Evolutionary conservation across 2,797 vertebrate species (phyloP), one percentile per base, ranked within the genome.

Genomic region (Prionace glauca): DNA sequence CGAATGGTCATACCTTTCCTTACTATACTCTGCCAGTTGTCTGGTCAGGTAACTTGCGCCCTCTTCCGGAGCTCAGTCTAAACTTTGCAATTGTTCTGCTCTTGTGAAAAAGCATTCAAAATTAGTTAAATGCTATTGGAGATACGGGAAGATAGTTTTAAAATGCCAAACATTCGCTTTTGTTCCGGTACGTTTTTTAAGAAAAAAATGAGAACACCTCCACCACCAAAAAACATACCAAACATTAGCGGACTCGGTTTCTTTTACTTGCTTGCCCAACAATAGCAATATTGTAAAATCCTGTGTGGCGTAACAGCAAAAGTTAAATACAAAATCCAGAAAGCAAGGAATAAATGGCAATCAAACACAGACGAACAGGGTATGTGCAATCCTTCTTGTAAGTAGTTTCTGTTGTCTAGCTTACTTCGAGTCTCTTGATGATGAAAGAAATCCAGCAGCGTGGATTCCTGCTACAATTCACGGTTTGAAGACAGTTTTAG

Each of bases 1-100:
- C 72, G 67, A 93, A 90, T 92, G 32, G n/a, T 92, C 62, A 60
- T 67, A n/a, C 90, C 90, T 92, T 67, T 92, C 62, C 62, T 7
- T 36, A 24, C 18, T 92, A 24, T 26, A 93, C 65, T 1, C 11
- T 94, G 69, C 5, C 93, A 56, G 41, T 72, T 72, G 71, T 72
- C 69, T 94, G 93, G 4, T 29, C 93, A 74, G 69, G 69, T 50
- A 56, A 26, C 93, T 50, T 94, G 93, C 93, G 93, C 93, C 93
- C 69, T 29, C 93, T 94, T 14, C 71, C 32, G 93, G 93, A 72
- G 20, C 12, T 9, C 7, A 0, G 14, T 74, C 41, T 26, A 94
- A 74, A 29, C 26, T 50, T 22, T 74, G 45, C 67, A 26, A 32
- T 56, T 32, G 41, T 74, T 56, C 45, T 32, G 36, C 41, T 56